Percentiles rank a stretch among this genome's conserved stretches.
phyloP scores from a whole-genome alignment of 2,888 invertebrate species.

The Callimorpha dominula region DNA sequence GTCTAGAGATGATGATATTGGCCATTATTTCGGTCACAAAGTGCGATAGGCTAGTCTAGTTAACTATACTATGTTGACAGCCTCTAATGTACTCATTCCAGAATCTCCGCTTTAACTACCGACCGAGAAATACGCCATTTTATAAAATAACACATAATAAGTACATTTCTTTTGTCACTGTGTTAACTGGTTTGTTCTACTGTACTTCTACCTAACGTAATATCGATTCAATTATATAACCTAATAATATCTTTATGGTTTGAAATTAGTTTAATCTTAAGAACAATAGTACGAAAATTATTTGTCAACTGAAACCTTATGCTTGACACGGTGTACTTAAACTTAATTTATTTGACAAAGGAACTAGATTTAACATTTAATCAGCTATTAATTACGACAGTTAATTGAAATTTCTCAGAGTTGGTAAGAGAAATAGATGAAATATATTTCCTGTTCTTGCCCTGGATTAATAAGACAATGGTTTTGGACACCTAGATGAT shows the following conservation, averaged over 20 bases:
- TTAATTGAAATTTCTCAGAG: slow-evolving; percentile 20
- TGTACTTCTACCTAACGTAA: background rate
- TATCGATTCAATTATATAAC: background rate
- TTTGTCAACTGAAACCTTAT: slow-evolving; percentile 33
- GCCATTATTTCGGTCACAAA: background rate
- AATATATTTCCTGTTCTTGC: background rate
- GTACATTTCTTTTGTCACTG: background rate
- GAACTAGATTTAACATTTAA: slow-evolving; percentile 26
- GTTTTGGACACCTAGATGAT: background rate
- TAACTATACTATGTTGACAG: too few relatives aligned
- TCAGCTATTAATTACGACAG: slow-evolving; percentile 30
- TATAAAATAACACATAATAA: too few relatives aligned
- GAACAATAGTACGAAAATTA: background rate
- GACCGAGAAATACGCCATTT: too few relatives aligned
- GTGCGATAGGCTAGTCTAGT: too few relatives aligned
- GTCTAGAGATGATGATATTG: background rate
- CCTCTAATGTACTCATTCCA: too few relatives aligned
- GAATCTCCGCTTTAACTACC: too few relatives aligned
- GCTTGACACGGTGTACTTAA: slow-evolving; percentile 17
- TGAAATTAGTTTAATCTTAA: background rate
- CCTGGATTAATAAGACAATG: background rate
- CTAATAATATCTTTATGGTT: background rate
- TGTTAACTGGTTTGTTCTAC: background rate
- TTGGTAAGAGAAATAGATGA: background rate
- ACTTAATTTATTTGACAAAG: slow-evolving; percentile 26